Base-by-base conservation (phyloP, 2,797 vertebrate species). In the Chelon labrosus region DNA sequence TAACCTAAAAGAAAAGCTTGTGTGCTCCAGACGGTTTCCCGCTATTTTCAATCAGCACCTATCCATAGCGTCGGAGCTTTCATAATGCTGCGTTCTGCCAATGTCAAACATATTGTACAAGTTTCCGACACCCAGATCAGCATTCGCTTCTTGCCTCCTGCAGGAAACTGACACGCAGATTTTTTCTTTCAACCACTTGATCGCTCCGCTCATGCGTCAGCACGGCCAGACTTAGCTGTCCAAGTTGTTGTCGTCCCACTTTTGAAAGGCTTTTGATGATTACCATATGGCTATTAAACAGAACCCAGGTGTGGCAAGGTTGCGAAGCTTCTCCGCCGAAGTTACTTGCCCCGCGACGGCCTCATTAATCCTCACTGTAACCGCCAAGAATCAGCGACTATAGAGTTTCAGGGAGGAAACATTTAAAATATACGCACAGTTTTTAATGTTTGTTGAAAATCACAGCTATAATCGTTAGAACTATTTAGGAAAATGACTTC, bases 251-350 rank as follows among this genome's bases (percentile, higher is more conserved):
- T 61, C 68, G 31, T 53, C 59, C 38, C 13, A 61, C 66, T 77
- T 25, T 64, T 61, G 31, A 38, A 57, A 62, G 44, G 69, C 65
- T 69, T 77, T 73, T 73, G 62, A 83, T 75, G 52, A 65, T 73
- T 46, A 49, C 69, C 63, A 79, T 65, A 73, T 74, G 73, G 57
- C 54, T 57, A 55, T 68, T 56, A 70, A 79, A 83, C 73, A 79
- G 51, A 79, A 72, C 65, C 70, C 81, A 80, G 68, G 62, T 69
- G 66, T 50, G n/a, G 50, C 10, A 47, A 58, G 53, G 65, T 73
- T 47, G 49, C 42, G 67, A 56, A 53, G 44, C 42, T 54, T 39
- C 46, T 59, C 54, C 20, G 3, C 25, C n/a, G 49, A 56, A 37
- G 50, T 73, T 35, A 25, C 51, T 75, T 41, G 19, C 54, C 51